These are phyloP conservation scores for Cephalopholis sonnerati DNA, from an alignment of 2,113 vertebrate genomes.

Conservation along the genomic window DNA sequence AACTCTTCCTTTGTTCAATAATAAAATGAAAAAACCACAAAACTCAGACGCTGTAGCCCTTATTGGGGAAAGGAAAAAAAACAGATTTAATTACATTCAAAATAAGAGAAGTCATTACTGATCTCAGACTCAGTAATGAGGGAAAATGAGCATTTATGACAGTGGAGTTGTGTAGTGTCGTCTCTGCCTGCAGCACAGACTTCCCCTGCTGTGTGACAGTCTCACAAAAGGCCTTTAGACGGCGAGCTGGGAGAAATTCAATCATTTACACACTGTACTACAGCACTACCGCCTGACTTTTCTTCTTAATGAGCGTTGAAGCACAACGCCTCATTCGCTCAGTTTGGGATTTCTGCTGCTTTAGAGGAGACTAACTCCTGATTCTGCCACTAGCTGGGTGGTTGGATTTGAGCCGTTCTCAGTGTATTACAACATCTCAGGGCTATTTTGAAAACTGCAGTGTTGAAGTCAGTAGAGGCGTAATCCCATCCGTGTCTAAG, in stretches of 20 bases:
- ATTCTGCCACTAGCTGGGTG: not conserved
- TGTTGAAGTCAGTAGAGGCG: constrained; percentile 14
- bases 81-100: constrained; percentile 49
- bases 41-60: constrained; percentile 19
- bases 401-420: constrained; percentile 16
- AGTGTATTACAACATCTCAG: constrained; percentile 24
- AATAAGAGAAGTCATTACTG: not conserved
- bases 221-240: constrained; percentile 36
- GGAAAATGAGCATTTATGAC: not conserved
- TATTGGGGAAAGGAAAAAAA: not conserved
- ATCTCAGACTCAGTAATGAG: not conserved
- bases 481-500: constrained; percentile 34
- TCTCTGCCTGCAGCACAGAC: constrained; percentile 28
- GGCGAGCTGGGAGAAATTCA: constrained; percentile 29
- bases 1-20: not conserved
- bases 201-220: constrained; percentile 33
- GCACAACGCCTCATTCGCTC: constrained; percentile 12
- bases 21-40: constrained; percentile 1
- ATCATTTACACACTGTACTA: constrained; percentile 34
- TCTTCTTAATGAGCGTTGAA: constrained; percentile 8
- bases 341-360: constrained; percentile 32
- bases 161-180: constrained; percentile 1
- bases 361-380: constrained; percentile 18
- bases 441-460: constrained; percentile 13
- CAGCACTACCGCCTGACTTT: not conserved